phyloP scores from a whole-genome alignment of 2,888 invertebrate genomes.

The Torymus auratus region DNA sequence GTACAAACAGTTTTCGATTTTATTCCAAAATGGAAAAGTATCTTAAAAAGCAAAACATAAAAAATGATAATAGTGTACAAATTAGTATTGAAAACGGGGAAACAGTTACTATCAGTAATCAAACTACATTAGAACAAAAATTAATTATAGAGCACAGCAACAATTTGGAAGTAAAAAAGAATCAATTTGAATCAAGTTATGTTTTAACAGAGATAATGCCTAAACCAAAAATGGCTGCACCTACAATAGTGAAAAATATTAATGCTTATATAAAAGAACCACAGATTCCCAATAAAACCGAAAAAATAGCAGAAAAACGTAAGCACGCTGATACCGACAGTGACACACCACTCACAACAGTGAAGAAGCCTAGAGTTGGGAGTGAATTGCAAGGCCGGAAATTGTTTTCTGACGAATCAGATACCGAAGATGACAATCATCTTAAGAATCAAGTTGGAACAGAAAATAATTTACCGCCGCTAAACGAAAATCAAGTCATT shows the following conservation, averaged over 20 bases:
- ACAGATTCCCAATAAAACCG: background rate
- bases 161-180: constrained; percentile 22
- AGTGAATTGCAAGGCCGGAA: constrained; percentile 64
- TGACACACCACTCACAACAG: constrained; percentile 61
- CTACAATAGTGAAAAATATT: background rate
- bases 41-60: constrained; percentile 1
- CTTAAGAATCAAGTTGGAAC: background rate
- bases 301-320: constrained; percentile 35
- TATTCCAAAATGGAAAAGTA: constrained; percentile 34
- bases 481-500: background rate
- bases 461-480: background rate
- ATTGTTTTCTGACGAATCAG: constrained; percentile 62
- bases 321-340: constrained; percentile 63
- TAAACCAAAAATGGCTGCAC: background rate
- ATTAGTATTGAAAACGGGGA: constrained; percentile 23
- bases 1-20: constrained; percentile 32
- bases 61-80: background rate
- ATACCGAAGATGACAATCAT: constrained; percentile 59
- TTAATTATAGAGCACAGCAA: constrained; percentile 6
- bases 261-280: background rate
- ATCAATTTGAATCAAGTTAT: constrained; percentile 28
- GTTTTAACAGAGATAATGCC: constrained; percentile 11
- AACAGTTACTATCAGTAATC: constrained; percentile 34
- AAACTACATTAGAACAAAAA: constrained; percentile 8
- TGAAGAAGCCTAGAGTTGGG: constrained; percentile 66